Evolutionary conservation across 2,888 invertebrate species (phyloP).

Genomic region (Parnassius glacialis): DNA sequence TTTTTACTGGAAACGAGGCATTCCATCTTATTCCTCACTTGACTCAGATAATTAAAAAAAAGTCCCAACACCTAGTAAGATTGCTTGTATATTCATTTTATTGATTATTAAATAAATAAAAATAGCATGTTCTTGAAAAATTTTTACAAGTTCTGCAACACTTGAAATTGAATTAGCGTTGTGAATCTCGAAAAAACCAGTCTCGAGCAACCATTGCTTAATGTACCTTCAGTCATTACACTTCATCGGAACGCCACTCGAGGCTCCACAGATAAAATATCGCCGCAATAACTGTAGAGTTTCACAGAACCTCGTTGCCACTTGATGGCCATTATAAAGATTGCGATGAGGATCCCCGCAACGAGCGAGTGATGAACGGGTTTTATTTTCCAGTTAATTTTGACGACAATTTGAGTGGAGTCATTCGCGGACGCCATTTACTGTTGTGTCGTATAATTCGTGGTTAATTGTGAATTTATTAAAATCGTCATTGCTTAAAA

Average conservation of each 20-base stretch:
- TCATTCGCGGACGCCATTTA: conserved; percentile 6
- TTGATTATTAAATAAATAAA: too few relatives aligned
- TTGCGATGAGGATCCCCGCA: conserved; percentile 43
- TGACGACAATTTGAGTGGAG: conserved; percentile 48
- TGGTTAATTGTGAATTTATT: conserved; percentile 36
- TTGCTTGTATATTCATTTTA: too few relatives aligned
- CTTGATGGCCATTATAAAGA: conserved; percentile 57
- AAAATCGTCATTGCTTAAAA: too few relatives aligned
- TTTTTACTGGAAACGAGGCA: too few relatives aligned
- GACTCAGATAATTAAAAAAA: too few relatives aligned
- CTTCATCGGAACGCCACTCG: conserved; percentile 2
- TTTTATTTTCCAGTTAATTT: conserved; percentile 56
- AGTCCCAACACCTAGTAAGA: too few relatives aligned
- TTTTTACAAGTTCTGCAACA: too few relatives aligned
- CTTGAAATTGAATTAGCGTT: not conserved
- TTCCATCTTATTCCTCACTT: too few relatives aligned
- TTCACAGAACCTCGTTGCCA: conserved; percentile 47
- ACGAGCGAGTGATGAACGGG: conserved; percentile 34
- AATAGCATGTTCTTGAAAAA: too few relatives aligned
- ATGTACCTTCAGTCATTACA: not conserved
- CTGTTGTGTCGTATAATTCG: conserved; percentile 34
- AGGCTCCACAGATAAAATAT: conserved; percentile 32
- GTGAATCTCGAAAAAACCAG: not conserved
- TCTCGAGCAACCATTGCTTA: not conserved
- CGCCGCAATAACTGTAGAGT: conserved; percentile 24